These are phyloP conservation scores for Drosophila ambigua DNA, from an alignment of 1,140 invertebrate species.

Conservation along the genomic window DNA sequence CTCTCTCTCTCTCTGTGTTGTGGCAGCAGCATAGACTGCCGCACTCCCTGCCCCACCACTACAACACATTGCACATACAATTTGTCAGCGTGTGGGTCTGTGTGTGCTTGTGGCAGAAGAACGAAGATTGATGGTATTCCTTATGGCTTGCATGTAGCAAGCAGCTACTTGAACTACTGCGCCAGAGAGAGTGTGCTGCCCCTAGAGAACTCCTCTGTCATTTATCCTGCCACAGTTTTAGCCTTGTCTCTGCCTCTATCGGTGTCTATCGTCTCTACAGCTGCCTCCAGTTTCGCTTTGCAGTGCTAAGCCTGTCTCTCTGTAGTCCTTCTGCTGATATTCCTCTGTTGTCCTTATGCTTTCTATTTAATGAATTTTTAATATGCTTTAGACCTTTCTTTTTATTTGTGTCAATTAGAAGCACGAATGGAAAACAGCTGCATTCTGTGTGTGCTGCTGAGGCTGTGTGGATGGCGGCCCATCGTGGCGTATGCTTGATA, in stretches of 20 bases:
- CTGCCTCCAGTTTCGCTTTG: conserved; percentile 5
- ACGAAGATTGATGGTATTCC: conserved; percentile 71
- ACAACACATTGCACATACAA: conserved; percentile 22
- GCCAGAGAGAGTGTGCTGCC: conserved; percentile 1
- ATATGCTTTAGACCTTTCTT: conserved; percentile 49
- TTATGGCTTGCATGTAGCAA: conserved; percentile 44
- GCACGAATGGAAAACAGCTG: conserved; percentile 41
- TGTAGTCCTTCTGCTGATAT: not conserved
- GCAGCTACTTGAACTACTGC: conserved; percentile 55
- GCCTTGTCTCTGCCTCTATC: conserved; percentile 35
- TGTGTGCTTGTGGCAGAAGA: conserved; percentile 49
- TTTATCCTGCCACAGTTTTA: conserved; percentile 56
- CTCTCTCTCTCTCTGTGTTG: conserved; percentile 40
- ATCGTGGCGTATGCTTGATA: conserved; percentile 54
- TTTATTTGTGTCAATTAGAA: conserved; percentile 60
- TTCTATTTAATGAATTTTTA: conserved; percentile 79
- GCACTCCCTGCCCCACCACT: conserved; percentile 18
- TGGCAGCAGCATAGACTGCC: conserved; percentile 32
- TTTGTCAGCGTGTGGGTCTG: conserved; percentile 21
- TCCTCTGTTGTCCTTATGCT: conserved; percentile 13
- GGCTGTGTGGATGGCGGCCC: conserved; percentile 11
- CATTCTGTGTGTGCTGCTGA: conserved; percentile 2
- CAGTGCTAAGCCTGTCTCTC: conserved; percentile 27
- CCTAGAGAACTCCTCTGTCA: conserved; percentile 13
- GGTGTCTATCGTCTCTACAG: conserved; percentile 22